Evolutionary conservation across 2,113 vertebrate species (phyloP).

Genomic region (Falco punctatus): DNA sequence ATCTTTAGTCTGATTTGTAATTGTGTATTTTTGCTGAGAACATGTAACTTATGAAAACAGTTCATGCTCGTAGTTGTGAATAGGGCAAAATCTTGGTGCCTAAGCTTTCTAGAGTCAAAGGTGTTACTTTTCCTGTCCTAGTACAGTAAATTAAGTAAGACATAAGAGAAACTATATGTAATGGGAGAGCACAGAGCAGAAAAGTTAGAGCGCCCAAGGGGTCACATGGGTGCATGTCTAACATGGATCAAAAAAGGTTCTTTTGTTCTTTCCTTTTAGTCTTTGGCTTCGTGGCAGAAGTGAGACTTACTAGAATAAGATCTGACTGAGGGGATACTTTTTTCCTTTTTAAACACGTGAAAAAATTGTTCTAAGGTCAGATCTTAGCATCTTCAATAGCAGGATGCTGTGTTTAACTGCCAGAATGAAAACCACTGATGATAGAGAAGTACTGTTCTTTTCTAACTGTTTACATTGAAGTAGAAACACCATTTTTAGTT

Average conservation of each 20-base stretch:
- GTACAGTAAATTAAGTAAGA: not conserved
- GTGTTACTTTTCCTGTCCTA: not conserved
- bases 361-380: not conserved
- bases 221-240: not conserved
- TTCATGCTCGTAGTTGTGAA: rapidly evolving
- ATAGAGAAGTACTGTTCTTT: not conserved
- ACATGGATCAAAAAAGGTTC: not conserved
- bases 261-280: not conserved
- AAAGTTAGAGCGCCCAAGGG: not conserved
- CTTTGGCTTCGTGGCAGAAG: not conserved
- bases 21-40: not conserved
- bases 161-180: not conserved
- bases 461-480: not conserved
- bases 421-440: not conserved
- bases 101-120: not conserved
- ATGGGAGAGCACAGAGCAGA: not conserved
- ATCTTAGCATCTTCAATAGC: not conserved
- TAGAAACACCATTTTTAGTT: not conserved
- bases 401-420: not conserved
- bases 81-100: not conserved
- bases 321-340: not conserved
- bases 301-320: not conserved
- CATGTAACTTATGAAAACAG: not conserved
- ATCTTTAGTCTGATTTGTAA: not conserved
- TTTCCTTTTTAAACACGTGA: not conserved